Evolutionary conservation across 2,888 invertebrate species (phyloP).

Genomic region (Nemapogon koenigi): DNA sequence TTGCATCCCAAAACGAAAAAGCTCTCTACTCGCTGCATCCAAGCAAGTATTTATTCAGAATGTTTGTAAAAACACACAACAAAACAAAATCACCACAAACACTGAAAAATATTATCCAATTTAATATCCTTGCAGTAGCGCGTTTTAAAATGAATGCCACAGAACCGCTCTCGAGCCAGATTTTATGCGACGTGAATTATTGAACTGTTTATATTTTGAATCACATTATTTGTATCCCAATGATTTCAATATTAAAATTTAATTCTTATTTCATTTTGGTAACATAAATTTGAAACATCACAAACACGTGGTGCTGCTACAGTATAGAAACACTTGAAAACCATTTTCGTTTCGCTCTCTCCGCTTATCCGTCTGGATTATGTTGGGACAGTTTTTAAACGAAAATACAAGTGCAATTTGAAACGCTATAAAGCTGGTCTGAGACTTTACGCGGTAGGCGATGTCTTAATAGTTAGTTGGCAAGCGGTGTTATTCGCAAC

Average conservation of each 20-base stretch:
- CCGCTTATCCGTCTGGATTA: constrained; percentile 22
- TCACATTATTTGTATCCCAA: constrained; percentile 6
- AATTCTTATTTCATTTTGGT: too few species aligned
- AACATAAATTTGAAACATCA: not conserved
- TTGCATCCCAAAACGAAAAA: too few species aligned
- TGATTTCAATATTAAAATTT: constrained; percentile 5
- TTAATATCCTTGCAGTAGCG: constrained; percentile 24
- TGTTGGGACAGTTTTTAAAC: constrained; percentile 23
- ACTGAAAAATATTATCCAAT: constrained; percentile 24
- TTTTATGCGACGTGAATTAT: constrained; percentile 7
- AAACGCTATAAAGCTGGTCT: constrained; percentile 16
- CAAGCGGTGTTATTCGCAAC: constrained; percentile 48
- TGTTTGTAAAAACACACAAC: constrained; percentile 20
- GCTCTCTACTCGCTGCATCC: constrained; percentile 7
- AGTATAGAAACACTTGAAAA: not conserved
- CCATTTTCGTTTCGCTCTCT: constrained; percentile 1
- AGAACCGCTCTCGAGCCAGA: constrained; percentile 6
- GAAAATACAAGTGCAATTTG: constrained; percentile 26
- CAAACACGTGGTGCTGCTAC: not conserved
- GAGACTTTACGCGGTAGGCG: constrained; percentile 23
- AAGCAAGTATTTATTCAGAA: constrained; percentile 15
- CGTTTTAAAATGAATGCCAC: constrained; percentile 9
- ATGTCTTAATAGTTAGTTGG: constrained; percentile 57
- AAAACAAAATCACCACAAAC: constrained; percentile 17
- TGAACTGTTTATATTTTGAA: constrained; percentile 6